phyloP scores from a whole-genome alignment of 2,888 invertebrate species.

The Dryocosmus kuriphilus region DNA sequence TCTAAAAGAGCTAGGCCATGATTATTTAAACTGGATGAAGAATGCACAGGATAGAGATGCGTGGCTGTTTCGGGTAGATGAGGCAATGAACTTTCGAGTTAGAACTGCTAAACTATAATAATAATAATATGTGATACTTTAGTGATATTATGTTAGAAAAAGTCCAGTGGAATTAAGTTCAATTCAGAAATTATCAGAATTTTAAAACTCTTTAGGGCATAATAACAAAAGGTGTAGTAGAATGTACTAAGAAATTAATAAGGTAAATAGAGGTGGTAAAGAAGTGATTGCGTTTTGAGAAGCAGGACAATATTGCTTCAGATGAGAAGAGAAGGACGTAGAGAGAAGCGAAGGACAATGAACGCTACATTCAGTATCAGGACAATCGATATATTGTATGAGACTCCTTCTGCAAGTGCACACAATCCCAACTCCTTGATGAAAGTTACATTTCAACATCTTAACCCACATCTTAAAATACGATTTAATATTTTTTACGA shows the following conservation, averaged over 20 bases:
- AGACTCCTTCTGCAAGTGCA: neutral
- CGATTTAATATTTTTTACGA: too few relatives aligned
- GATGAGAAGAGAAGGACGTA: constrained; percentile 6
- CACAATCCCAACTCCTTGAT: neutral
- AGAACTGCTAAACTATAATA: too few relatives aligned
- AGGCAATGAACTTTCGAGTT: too few relatives aligned
- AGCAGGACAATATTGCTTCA: neutral
- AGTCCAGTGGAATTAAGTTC: too few relatives aligned
- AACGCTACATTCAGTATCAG: constrained; percentile 16
- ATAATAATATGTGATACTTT: too few relatives aligned
- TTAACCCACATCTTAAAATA: too few relatives aligned
- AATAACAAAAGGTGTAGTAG: too few relatives aligned
- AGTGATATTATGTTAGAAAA: too few relatives aligned
- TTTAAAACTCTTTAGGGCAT: neutral
- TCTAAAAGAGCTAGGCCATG: too few relatives aligned
- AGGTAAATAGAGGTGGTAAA: neutral
- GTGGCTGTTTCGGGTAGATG: too few relatives aligned
- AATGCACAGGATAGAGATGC: too few relatives aligned
- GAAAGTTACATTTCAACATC: constrained; percentile 5
- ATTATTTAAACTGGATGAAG: too few relatives aligned
- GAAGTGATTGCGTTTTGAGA: neutral
- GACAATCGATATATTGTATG: constrained; percentile 20
- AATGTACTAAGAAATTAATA: neutral
- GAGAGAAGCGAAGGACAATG: constrained; percentile 17
- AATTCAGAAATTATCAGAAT: neutral